Conservation (phyloP, 2,113 vertebrate species). For the Aix galericulata region DNA sequence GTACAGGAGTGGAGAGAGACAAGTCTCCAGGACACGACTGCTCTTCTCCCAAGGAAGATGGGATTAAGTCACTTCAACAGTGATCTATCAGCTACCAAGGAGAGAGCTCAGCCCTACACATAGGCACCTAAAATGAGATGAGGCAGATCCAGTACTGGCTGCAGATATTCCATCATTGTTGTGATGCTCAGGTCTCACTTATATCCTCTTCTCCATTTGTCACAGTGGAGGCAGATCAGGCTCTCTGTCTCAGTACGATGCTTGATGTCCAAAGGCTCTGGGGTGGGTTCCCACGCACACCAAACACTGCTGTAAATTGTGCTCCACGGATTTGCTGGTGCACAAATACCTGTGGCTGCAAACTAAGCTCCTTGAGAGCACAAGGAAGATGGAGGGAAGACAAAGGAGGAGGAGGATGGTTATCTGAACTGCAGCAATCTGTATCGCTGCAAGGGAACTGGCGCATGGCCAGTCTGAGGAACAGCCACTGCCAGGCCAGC, state of each 20-base stretch:
- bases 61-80: background rate
- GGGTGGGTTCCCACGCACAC: background rate
- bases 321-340: background rate
- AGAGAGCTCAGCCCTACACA: background rate
- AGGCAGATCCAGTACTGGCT: background rate
- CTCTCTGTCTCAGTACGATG: background rate
- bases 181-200: background rate
- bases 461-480: background rate
- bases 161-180: background rate
- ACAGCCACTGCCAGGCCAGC: background rate
- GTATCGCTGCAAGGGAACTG: background rate
- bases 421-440: background rate
- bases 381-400: accelerated
- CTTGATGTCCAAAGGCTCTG: accelerated
- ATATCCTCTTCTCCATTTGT: background rate
- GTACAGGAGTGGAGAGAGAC: background rate
- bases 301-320: accelerated
- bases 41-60: background rate
- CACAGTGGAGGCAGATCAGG: background rate
- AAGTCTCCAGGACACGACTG: background rate
- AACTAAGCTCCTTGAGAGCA: background rate
- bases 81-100: background rate
- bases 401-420: accelerated
- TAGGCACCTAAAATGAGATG: background rate
- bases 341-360: background rate